Evolutionary conservation across 1,140 invertebrate species (phyloP).

Genomic region (Drosophila paulistorum): DNA sequence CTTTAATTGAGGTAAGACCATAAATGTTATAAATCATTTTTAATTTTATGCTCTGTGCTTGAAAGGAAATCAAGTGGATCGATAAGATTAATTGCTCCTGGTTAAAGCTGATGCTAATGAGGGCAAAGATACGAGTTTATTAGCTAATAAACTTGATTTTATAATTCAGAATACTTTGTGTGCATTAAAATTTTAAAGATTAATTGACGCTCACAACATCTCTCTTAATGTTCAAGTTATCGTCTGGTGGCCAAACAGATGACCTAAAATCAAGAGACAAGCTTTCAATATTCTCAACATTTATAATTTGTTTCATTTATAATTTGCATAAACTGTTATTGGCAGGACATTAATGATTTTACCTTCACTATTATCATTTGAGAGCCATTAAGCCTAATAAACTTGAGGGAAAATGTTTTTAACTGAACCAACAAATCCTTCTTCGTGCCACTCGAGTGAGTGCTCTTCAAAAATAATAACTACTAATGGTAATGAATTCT

Average conservation of each 20-base stretch:
- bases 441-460: background rate
- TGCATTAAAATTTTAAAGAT: no score
- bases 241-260: no score
- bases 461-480: conserved; percentile 4
- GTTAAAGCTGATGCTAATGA: no score
- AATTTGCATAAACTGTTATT: background rate
- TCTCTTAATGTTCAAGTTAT: no score
- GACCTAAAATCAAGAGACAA: no score
- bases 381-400: conserved; percentile 2
- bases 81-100: background rate
- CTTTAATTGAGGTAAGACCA: conserved; percentile 7
- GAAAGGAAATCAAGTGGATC: background rate
- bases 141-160: no score
- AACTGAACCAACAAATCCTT: conserved; percentile 6
- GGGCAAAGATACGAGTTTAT: no score
- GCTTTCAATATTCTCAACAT: no score
- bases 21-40: conserved; percentile 5
- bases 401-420: background rate
- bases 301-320: no score
- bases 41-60: background rate
- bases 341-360: background rate
- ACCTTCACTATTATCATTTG: background rate
- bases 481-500: conserved; percentile 8
- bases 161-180: no score
- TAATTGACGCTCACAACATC: no score